A percentile compares a stretch with the other conserved stretches of the same genome.
Evolutionary conservation across 2,113 vertebrate species (phyloP).

Genomic region (Neogobius melanostomus): DNA sequence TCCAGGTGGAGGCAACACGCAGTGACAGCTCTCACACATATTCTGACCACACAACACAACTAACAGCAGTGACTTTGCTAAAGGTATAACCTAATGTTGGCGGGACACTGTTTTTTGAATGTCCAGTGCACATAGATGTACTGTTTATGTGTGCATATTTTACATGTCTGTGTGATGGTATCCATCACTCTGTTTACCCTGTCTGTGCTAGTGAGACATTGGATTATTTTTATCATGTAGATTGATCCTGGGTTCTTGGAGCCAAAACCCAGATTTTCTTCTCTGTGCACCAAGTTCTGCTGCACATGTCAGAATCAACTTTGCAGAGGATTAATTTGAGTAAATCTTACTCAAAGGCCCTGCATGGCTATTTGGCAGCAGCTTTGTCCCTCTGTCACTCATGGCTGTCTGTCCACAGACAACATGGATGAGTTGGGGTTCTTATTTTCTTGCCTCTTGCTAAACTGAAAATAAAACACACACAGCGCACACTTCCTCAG

Average conservation of each 20-base stretch:
- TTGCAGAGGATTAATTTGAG: slow-evolving; percentile 25
- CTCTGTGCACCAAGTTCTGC: slow-evolving; percentile 13
- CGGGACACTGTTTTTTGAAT: slow-evolving; percentile 9
- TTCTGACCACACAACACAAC: slow-evolving; percentile 9
- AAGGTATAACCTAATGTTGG: slow-evolving; percentile 11
- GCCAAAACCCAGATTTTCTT: slow-evolving; percentile 17
- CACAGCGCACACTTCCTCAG: not conserved
- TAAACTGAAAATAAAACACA: slow-evolving; percentile 6
- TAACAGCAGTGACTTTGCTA: not conserved
- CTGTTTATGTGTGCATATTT: slow-evolving; percentile 60
- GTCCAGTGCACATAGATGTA: slow-evolving; percentile 14
- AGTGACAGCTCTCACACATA: slow-evolving; percentile 14
- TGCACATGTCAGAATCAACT: slow-evolving; percentile 18
- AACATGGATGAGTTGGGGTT: slow-evolving; percentile 53
- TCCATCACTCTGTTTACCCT: slow-evolving; percentile 62
- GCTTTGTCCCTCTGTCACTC: slow-evolving; percentile 35
- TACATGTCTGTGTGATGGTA: slow-evolving; percentile 60
- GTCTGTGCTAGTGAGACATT: slow-evolving; percentile 22
- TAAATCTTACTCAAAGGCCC: slow-evolving; percentile 30
- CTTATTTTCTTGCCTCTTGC: slow-evolving; percentile 17
- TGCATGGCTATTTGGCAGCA: slow-evolving; percentile 61
- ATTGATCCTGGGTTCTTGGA: slow-evolving; percentile 17
- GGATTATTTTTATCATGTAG: not conserved
- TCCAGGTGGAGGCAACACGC: slow-evolving; percentile 48
- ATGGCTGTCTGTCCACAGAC: slow-evolving; percentile 53